Base-by-base conservation (phyloP, 2,113 vertebrate species). In the Sceloporus undulatus region DNA sequence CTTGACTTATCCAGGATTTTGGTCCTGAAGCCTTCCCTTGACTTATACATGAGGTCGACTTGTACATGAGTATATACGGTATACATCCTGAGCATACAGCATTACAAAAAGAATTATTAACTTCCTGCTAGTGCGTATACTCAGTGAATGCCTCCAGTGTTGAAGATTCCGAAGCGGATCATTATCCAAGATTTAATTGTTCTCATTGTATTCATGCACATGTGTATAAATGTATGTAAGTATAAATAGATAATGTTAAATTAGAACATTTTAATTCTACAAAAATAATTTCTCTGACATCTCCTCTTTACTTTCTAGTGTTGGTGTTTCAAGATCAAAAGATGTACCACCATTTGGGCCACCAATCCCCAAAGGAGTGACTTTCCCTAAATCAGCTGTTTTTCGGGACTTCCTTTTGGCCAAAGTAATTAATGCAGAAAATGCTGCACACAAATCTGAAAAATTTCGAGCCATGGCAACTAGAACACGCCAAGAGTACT, bases 361-460 rank as follows among this genome's bases (percentile, higher is more conserved):
- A 73, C 99, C 98, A 2, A 99, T 99, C 92, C 98, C 99, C 89
- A 99, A 99, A 96, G 98, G 97, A 84, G 99, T 99, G 82, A 99
- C 98, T 88, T 99, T 99, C 91, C 98, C 99, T 68, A 99, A 99
- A 93, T 99, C 98, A 0, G 98, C 98, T 0, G 99, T 99, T 86
- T 99, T 99, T 94, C 97, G 99, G 98, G 99, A 99, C 98, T 99
- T 99, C 95, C 98, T 99, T 52, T 97, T 99, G 84, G 99, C 99
- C 90, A 99, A 99, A 97, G 99, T 99, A 79, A 99, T 99, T 95
- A 99, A 99, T 9, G 98, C 98, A 68, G 99, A 99, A 95, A 99
- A 99, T 11, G 98, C 99, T 0, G 98, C 99, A 3, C 99, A 99
- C 94, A 99, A 99, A 21, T 99, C 98, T 0, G 98, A 99, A 94